Evolutionary conservation across 2,797 vertebrate species (phyloP).

Genomic region (Manis javanica): DNA sequence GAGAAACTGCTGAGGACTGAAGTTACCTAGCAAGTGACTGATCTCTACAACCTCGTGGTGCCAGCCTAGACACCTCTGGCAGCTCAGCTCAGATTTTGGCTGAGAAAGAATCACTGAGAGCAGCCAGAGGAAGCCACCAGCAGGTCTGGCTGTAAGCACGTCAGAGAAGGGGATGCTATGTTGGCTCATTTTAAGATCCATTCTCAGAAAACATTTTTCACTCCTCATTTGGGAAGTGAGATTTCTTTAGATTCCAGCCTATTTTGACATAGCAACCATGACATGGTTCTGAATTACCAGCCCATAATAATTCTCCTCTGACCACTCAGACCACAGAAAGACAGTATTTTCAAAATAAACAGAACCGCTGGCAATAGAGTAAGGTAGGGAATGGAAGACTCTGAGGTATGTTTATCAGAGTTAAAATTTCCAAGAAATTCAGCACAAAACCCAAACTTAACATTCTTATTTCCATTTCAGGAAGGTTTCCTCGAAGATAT

Average conservation of each 20-base stretch:
- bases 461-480: slow-evolving; percentile 21
- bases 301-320: background rate
- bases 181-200: background rate
- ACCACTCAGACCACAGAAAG: background rate
- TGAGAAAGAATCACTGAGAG: background rate
- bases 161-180: background rate
- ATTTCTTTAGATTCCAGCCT: background rate
- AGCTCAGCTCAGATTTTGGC: background rate
- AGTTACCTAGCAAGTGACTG: background rate
- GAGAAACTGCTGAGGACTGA: background rate
- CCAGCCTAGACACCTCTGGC: background rate
- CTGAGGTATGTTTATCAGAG: slow-evolving; percentile 17
- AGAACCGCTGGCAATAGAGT: background rate
- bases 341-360: slow-evolving; percentile 6
- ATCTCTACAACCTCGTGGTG: background rate
- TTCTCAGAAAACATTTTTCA: background rate
- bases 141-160: background rate
- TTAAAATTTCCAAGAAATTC: slow-evolving; percentile 49
- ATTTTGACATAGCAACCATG: background rate
- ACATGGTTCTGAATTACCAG: background rate
- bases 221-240: background rate
- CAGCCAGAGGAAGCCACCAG: background rate
- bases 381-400: background rate
- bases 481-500: background rate
- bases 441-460: background rate